Base-by-base conservation (phyloP, 2,797 vertebrate genomes). In the Luscinia megarhynchos region DNA sequence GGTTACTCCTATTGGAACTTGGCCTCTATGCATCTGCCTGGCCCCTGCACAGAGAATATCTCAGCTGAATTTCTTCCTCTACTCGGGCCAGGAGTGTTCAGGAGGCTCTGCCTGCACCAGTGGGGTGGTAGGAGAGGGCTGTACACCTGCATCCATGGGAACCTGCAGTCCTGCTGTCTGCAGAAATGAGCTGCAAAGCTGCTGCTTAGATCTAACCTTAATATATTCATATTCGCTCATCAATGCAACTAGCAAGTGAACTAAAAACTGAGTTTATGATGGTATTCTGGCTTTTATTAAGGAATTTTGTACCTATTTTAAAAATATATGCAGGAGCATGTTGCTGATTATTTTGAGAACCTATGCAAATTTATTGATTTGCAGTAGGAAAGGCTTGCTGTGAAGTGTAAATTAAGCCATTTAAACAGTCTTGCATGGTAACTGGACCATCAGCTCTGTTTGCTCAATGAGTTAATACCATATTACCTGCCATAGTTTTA, bases 351-450 rank as follows among this genome's bases (percentile, higher is more conserved):
- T 94, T 95, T 96, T 94, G 88, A 93, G 86, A 90, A 85, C 53
- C 70, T 95, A 95, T 95, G 90, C 70, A 92, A 97, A 94, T 95
- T 5, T 85, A 87, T 92, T 96, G 93, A 90, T 96, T 96, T 95
- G 88, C 77, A 55, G 88, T 84, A 84, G 74, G 90, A 83, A 86
- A 93, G 91, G 72, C 78, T 95, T 92, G 46, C 89, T 93, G 84
- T 90, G 86, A 82, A 95, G 92, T 93, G 84, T 93, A 94, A 96
- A 94, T 95, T 84, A 96, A 93, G 87, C 64, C 82, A 90, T 95
- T 93, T 93, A 95, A 96, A 95, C 93, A 34, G 81, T 64, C 80
- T 79, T 85, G 36, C 83, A 68, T 53, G 70, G 67, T 85, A 90
- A 84, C 74, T 77, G 87, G 82, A 95, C 88, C 68, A 80, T 63